Evolutionary conservation across 2,797 vertebrate species (phyloP), one percentile per base, ranked within the genome.

Genomic region (Pelobates cultripes): DNA sequence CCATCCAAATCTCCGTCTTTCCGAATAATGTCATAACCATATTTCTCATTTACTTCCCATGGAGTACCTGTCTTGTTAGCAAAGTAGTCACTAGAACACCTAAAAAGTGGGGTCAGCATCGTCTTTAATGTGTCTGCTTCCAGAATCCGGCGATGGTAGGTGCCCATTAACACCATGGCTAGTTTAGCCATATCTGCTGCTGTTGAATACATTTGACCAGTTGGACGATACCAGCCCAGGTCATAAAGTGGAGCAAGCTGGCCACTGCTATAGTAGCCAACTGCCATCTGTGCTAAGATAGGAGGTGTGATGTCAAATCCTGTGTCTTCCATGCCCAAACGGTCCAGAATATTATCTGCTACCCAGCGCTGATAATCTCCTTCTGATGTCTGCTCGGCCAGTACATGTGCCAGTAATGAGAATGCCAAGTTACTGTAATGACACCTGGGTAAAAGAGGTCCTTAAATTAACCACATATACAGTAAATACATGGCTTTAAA

Each of bases 341-440:
- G 93, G 66, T 96, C 95, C 78, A 99, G 91, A 85, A 99, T 92
- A 86, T 97, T 96, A 86, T 98, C 95, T 0, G 88, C 88, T 79
- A 98, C 79, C 97, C 97, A 99, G 17, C 90, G 93, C 89, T 99
- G 95, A 87, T 97, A 99, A 73, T 97, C 94, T 0, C 94, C 87
- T 0, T 94, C 91, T 0, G 91, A 89, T 0, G 95, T 94, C 10
- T 92, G 93, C 53, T 96, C 94, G 0, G 96, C 95, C 88, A 99
- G 90, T 42, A 98, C 92, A 0, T 98, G 97, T 13, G 97, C 97
- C 86, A 99, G 88, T 79, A 99, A 89, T 0, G 96, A 98, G 89
- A 98, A 98, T 41, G 97, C 97, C 73, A 99, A 85, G 70, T 97
- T 98, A 88, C 97, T 99, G 88, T 98, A 99, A 88, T 99, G 97